Evolutionary conservation across 1,140 invertebrate genomes (phyloP), one percentile per base, ranked within the genome.

Genomic region (Heliconius congener): DNA sequence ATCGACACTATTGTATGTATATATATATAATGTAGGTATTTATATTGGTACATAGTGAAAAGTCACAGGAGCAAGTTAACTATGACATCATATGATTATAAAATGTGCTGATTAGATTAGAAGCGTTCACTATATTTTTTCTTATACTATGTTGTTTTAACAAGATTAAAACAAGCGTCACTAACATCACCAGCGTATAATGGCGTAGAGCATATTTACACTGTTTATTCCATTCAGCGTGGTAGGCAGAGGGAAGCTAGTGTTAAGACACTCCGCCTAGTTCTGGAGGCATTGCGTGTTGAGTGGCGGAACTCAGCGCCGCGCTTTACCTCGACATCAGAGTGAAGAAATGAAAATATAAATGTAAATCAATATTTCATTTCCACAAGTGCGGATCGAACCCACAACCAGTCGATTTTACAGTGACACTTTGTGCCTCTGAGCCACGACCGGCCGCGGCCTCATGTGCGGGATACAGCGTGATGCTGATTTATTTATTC

Each of bases 61-160:
- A 66, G 11, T 30, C 13, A 66, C 4, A 66, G 27, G 27, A 27
- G 60, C 60, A 16, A 30, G 11, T 39, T 71, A 72, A 72, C 71
- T 39, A 39, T 72, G 71, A 72, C 71, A 72, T 72, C 71, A 72
- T 42, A 42, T n/a, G 71, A 42, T 72, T 72, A 72, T 19, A 72
- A 72, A 72, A 39, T 72, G 23, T 72, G 18, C 34, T 72, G 30
- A 72, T 72, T 72, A 72, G 39, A 72, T 72, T 39, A 72, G 2
- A 72, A 23, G 19, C 2, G 5, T 30, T 66, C 60, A 66, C 23
- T 27, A 30, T 66, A 30, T 16, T 66, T 66, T 66, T 66, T 66
- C 13, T 30, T 0, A 66, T 66, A 30, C 60, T 66, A 16, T 27
- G 1, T 66, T 66, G 60, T 66, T 66, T 27, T 66, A 30, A 66